Evolutionary conservation across 2,888 invertebrate genomes (phyloP), one percentile per base, ranked within the genome.

Genomic region (Pseudococcus viburni): DNA sequence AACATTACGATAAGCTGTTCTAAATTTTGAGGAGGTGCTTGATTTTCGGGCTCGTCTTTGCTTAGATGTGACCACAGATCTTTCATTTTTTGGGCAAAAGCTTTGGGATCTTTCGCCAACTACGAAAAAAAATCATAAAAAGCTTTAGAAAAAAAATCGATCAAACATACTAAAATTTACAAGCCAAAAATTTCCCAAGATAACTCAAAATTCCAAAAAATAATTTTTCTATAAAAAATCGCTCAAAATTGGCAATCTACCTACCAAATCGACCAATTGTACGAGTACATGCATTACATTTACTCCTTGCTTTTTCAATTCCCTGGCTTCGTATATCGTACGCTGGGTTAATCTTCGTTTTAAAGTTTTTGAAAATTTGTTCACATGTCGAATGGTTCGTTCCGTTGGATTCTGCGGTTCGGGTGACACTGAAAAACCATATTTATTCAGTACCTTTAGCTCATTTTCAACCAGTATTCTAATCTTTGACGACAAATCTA

Each of bases 11-110:
- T 92, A 89, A 96, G 92, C 91, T 96, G 95, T 91, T 96, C 96
- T 51, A 96, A 91, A 1, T 95, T 96, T 89, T 94, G 93, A 0
- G 96, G 96, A 55, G 96, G 93, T 5, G 95, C 95, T 92, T 96
- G 96, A 92, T 96, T 96, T 92, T 96, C 96, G 0, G 96, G 96
- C 91, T 96, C 96, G 39, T 96, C 94, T 90, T 94, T 92, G 91
- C 96, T 96, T 87, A 96, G 92, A 64, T 93, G 93, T 0, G 91
- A 91, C 94, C 95, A 96, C 83, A 96, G 91, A 90, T 95, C 94
- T 90, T 94, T 94, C 1, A 95, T 95, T 91, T 96, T 96, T 91
- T 94, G 93, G 91, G 90, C 90, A 84, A 95, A 93, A 0, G 96
- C 96, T 89, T 94, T 95, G 0, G 96, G 96, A 92, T 96, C 96